phyloP scores from a whole-genome alignment of 2,113 vertebrate species.

The Suricata suricatta region DNA sequence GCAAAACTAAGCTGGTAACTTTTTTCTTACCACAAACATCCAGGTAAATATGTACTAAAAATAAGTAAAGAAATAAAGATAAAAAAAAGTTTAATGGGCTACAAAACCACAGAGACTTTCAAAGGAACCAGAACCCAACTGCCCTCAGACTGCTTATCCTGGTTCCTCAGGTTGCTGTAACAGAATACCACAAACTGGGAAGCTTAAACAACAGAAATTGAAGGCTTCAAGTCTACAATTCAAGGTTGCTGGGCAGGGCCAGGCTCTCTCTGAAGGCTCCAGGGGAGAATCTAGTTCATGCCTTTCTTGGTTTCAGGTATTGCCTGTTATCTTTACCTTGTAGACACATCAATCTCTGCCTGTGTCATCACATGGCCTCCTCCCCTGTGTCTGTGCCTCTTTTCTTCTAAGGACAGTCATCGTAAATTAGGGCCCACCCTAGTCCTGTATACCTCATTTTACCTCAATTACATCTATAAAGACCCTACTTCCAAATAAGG shows the following conservation, averaged over 20 bases:
- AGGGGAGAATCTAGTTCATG: neutral
- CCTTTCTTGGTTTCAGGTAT: neutral
- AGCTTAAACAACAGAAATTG: neutral
- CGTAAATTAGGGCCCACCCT: neutral
- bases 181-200: neutral
- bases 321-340: neutral
- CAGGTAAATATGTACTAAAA: neutral
- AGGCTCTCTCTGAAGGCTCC: neutral
- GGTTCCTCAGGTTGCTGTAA: neutral
- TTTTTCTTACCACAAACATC: neutral
- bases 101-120: neutral
- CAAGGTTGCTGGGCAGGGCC: neutral
- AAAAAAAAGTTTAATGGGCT: neutral
- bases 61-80: neutral
- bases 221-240: neutral
- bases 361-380: neutral
- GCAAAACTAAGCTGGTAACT: neutral
- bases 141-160: neutral
- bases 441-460: neutral
- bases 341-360: neutral
- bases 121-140: neutral
- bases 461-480: neutral
- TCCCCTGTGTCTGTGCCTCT: neutral
- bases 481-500: neutral
- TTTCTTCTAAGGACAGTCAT: neutral